Evolutionary conservation across 2,888 invertebrate genomes (phyloP).

Genomic region (Oegoconia quadripuncta): DNA sequence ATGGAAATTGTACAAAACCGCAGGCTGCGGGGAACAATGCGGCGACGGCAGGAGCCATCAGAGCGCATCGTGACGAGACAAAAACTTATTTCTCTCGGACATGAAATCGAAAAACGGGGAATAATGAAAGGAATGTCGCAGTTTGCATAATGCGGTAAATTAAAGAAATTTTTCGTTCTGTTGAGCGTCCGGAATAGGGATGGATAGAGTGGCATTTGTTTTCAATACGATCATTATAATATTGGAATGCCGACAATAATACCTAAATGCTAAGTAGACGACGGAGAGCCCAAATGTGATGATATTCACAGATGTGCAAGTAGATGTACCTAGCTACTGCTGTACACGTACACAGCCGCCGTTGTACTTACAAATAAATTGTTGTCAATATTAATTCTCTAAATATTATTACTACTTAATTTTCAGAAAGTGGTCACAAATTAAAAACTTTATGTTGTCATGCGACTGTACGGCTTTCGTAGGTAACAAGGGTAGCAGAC

Average conservation of each 20-base stretch:
- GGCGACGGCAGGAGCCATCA: conserved; percentile 49
- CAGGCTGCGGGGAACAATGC: conserved; percentile 58
- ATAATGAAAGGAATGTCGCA: conserved; percentile 60
- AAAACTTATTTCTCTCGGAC: conserved; percentile 68
- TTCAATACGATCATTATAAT: conserved; percentile 2
- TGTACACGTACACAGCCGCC: too few relatives aligned
- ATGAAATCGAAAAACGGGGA: conserved; percentile 63
- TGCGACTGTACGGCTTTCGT: conserved; percentile 38
- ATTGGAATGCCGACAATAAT: not conserved
- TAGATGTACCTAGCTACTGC: too few relatives aligned
- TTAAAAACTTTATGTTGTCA: conserved; percentile 12
- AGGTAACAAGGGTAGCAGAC: conserved; percentile 55
- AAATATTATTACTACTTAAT: too few relatives aligned
- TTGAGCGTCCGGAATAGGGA: conserved; percentile 45
- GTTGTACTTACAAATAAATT: too few relatives aligned
- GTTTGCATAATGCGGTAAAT: conserved; percentile 70
- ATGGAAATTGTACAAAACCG: conserved; percentile 62
- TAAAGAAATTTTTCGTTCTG: conserved; percentile 61
- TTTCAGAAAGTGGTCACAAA: not conserved
- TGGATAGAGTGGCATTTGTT: conserved; percentile 32
- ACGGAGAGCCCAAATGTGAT: too few relatives aligned
- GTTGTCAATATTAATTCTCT: too few relatives aligned
- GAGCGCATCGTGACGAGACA: conserved; percentile 62
- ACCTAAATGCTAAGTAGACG: too few relatives aligned
- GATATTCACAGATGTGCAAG: not conserved